Conservation (phyloP, 1,140 invertebrate species). For the Teleopsis dalmanni region DNA sequence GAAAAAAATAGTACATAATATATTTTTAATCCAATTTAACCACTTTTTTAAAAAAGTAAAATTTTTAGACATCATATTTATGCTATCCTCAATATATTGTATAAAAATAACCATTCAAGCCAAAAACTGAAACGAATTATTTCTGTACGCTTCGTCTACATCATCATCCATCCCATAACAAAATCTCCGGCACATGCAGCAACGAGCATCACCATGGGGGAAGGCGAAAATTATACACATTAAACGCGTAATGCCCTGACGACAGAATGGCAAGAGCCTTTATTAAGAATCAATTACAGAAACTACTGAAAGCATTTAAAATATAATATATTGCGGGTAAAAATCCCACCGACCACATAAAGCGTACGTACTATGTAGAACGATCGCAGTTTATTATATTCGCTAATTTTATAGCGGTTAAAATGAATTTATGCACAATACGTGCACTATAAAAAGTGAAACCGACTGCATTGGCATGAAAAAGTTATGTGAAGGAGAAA, state of each 20-base stretch:
- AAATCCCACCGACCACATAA: not conserved
- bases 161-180: too few species aligned
- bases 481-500: not conserved
- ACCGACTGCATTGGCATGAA: not conserved
- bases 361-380: not conserved
- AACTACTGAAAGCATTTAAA: constrained; percentile 9
- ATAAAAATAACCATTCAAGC: too few species aligned
- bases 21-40: too few species aligned
- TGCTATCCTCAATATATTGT: too few species aligned
- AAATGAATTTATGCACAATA: too few species aligned
- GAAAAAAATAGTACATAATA: too few species aligned
- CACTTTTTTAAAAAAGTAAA: not conserved
- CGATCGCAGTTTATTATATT: too few species aligned
- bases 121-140: too few species aligned
- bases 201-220: not conserved
- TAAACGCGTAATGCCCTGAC: constrained; percentile 5
- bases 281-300: constrained; percentile 13
- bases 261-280: constrained; percentile 5
- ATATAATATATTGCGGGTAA: too few species aligned
- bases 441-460: not conserved
- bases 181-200: too few species aligned
- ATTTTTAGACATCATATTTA: not conserved
- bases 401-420: not conserved
- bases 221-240: constrained; percentile 11
- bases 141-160: too few species aligned